phyloP scores from a whole-genome alignment of 2,797 vertebrate species.

The Cossypha heuglini region DNA sequence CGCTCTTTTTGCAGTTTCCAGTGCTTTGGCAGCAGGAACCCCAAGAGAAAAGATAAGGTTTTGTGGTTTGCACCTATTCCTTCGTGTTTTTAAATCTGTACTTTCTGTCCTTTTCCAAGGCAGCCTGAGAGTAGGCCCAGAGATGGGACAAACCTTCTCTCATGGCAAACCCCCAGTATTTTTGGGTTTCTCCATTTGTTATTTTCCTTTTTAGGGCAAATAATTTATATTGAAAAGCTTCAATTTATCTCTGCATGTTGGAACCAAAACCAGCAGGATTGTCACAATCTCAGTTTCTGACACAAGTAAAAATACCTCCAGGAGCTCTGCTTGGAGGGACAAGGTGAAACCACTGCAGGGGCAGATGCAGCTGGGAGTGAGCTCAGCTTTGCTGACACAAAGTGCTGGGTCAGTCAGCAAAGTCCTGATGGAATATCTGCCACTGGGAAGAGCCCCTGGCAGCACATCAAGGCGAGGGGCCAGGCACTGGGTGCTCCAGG shows the following conservation, averaged over 20 bases:
- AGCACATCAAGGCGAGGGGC: background rate
- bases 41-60: background rate
- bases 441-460: background rate
- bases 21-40: background rate
- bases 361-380: background rate
- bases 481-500: background rate
- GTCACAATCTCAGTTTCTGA: background rate
- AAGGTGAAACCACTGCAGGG: background rate
- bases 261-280: background rate
- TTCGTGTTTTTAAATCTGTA: accelerated
- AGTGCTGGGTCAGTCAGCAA: background rate
- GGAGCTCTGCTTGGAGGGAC: background rate
- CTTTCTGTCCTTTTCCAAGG: background rate
- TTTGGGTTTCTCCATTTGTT: background rate
- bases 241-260: background rate
- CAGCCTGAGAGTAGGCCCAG: background rate
- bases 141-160: background rate
- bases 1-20: background rate
- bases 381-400: background rate
- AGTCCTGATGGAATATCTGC: background rate
- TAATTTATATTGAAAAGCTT: background rate
- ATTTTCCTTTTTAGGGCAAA: background rate
- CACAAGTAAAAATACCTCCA: background rate
- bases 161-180: background rate
- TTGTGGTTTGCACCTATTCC: background rate